These are phyloP conservation scores for Saiga tatarica DNA, from an alignment of 2,113 vertebrate species.

Conservation along the genomic window DNA sequence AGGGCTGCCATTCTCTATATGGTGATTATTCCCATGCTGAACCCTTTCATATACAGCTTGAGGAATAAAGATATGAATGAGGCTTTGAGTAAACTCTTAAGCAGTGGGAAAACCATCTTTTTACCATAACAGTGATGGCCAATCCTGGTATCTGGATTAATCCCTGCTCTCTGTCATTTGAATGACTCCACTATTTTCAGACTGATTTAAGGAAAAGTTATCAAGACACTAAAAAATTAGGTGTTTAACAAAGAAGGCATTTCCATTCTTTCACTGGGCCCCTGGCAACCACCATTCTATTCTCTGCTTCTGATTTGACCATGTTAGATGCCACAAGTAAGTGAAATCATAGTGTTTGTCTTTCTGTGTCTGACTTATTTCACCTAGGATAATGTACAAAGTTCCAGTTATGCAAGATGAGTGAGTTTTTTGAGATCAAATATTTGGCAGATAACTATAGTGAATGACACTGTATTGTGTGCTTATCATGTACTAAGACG, in stretches of 20 bases:
- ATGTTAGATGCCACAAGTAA: neutral
- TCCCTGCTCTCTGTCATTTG: neutral
- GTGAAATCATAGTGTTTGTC: neutral
- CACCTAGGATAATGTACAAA: neutral
- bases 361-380: neutral
- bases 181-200: neutral
- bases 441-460: neutral
- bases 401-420: neutral
- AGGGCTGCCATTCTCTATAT: conserved; percentile 59
- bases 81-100: conserved; percentile 50
- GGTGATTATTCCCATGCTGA: conserved; percentile 66
- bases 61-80: conserved; percentile 67
- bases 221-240: neutral
- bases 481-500: neutral
- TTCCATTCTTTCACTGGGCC: neutral
- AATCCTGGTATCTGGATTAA: neutral
- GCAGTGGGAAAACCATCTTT: neutral
- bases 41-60: conserved; percentile 69
- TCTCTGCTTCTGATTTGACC: neutral
- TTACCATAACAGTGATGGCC: neutral
- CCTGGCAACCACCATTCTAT: neutral
- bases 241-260: neutral
- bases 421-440: neutral
- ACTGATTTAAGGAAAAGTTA: neutral
- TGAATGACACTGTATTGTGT: neutral